Evolutionary conservation across 2,113 vertebrate genomes (phyloP).

Genomic region (Stegostoma tigrinum): DNA sequence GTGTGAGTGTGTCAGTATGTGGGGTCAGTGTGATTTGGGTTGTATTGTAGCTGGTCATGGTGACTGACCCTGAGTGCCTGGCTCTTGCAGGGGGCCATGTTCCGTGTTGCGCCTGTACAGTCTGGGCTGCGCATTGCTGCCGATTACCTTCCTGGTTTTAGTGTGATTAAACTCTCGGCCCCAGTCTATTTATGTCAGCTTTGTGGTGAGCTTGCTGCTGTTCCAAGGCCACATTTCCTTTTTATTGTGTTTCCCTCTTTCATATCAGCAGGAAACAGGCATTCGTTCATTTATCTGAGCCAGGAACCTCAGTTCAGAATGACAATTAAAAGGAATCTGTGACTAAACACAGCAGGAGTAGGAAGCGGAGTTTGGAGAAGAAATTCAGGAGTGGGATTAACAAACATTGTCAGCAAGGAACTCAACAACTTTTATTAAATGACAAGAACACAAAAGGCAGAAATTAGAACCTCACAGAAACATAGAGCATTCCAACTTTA

Average conservation of each 20-base stretch:
- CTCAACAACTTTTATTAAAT: not conserved
- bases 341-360: not conserved
- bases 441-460: not conserved
- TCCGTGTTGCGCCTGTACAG: no score
- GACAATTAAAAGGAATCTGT: not conserved
- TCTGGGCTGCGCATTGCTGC: no score
- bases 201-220: not conserved
- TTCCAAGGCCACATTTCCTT: not conserved
- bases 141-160: not conserved
- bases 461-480: not conserved
- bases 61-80: no score
- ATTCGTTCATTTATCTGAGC: not conserved
- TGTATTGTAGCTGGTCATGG: no score
- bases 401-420: not conserved
- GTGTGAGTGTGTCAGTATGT: no score
- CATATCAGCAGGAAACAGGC: conserved; percentile 23
- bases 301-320: not conserved
- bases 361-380: not conserved
- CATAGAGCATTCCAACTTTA: not conserved
- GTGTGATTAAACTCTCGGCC: not conserved
- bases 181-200: not conserved
- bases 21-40: no score
- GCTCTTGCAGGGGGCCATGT: no score
- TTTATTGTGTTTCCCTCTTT: not conserved
- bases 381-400: not conserved